phyloP scores from a whole-genome alignment of 2,113 vertebrate genomes.

The Etheostoma spectabile region DNA sequence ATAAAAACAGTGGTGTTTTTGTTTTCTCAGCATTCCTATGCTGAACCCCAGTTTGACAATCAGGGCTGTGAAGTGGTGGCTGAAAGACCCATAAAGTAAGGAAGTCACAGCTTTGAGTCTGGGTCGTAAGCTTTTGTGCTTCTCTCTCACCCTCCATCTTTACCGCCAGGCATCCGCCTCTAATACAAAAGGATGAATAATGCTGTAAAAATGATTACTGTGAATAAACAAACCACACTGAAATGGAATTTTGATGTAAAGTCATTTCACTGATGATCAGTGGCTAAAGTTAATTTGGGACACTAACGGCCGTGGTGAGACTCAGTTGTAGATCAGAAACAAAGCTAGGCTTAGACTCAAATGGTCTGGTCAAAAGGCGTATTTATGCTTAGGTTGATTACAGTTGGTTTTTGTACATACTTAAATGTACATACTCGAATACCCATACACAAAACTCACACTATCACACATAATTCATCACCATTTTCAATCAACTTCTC shows the following conservation, averaged over 20 bases:
- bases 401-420: slow-evolving; percentile 32
- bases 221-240: slow-evolving; percentile 38
- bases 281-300: slow-evolving; percentile 11
- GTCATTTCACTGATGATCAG: slow-evolving; percentile 28
- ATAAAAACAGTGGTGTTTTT: slow-evolving; percentile 51
- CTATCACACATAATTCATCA: slow-evolving; percentile 36
- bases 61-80: slow-evolving; percentile 24
- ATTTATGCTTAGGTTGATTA: slow-evolving; percentile 43
- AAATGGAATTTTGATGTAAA: slow-evolving; percentile 47
- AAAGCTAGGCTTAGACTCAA: background rate
- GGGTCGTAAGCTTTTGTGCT: slow-evolving; percentile 11
- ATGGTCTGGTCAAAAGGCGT: slow-evolving; percentile 12
- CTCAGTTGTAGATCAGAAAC: background rate
- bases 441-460: slow-evolving; percentile 28
- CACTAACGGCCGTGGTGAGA: slow-evolving; percentile 21
- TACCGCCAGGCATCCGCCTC: slow-evolving; percentile 3
- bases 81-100: slow-evolving; percentile 8
- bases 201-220: slow-evolving; percentile 40
- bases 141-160: slow-evolving; percentile 16
- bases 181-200: slow-evolving; percentile 26
- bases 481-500: background rate
- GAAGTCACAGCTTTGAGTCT: slow-evolving; percentile 34
- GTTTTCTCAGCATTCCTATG: slow-evolving; percentile 54
- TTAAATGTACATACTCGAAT: background rate
- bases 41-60: slow-evolving; percentile 33